phyloP scores from a whole-genome alignment of 1,140 invertebrate species.

The Cyclina sinensis region DNA sequence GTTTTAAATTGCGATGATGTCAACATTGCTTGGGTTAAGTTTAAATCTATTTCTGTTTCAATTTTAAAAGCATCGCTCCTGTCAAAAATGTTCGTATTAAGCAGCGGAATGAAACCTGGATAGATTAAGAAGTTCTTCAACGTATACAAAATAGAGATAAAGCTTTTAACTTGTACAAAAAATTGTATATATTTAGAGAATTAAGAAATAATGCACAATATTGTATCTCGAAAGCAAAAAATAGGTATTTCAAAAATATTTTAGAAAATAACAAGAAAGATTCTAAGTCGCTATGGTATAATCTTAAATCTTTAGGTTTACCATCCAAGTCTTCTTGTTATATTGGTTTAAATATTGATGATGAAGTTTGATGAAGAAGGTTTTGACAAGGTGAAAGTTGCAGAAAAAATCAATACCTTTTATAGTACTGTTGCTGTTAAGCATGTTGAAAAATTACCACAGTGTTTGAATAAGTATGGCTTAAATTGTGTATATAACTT shows the following conservation, averaged over 20 bases:
- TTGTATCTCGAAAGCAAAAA: constrained; percentile 21
- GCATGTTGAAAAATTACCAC: too few species aligned
- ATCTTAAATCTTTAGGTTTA: not conserved
- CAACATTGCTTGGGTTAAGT: not conserved
- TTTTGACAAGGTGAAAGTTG: not conserved
- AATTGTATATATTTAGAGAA: not conserved
- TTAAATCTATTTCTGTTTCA: too few species aligned
- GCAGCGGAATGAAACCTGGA: too few species aligned
- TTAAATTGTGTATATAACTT: too few species aligned
- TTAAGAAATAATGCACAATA: not conserved
- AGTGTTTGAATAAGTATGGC: too few species aligned
- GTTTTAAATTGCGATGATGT: constrained; percentile 39
- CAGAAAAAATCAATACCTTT: too few species aligned
- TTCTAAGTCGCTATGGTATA: constrained; percentile 23
- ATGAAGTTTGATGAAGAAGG: not conserved
- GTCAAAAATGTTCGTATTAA: not conserved
- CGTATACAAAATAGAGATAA: constrained; percentile 3
- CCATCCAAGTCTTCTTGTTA: not conserved
- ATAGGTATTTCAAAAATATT: not conserved
- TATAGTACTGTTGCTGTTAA: too few species aligned
- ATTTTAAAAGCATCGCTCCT: not conserved
- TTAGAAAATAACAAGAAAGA: not conserved
- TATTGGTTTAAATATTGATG: too few species aligned
- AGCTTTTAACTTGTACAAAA: not conserved
- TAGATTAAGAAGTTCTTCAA: not conserved